phyloP scores from a whole-genome alignment of 2,797 vertebrate genomes.

The Loriculus beryllinus region DNA sequence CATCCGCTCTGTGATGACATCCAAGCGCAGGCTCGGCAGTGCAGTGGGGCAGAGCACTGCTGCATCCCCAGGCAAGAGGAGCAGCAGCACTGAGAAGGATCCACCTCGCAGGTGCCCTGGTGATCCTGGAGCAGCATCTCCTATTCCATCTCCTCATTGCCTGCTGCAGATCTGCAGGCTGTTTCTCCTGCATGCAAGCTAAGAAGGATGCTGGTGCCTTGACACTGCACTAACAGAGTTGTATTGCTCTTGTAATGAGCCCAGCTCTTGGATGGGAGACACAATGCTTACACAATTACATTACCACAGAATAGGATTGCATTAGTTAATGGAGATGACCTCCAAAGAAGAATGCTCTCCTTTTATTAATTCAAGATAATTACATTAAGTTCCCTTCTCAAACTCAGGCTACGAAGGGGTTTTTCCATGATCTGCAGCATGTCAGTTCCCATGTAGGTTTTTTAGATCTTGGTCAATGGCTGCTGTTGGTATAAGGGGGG shows the following conservation, averaged over 20 bases:
- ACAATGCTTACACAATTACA: not conserved
- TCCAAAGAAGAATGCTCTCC: not conserved
- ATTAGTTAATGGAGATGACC: slow-evolving; percentile 1
- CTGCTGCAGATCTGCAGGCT: not conserved
- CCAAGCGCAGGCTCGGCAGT: not conserved
- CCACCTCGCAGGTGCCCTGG: not conserved
- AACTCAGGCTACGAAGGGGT: not conserved
- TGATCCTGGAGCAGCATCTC: not conserved
- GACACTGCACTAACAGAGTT: not conserved
- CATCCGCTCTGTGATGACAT: not conserved
- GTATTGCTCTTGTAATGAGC: not conserved
- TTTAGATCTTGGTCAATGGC: not conserved
- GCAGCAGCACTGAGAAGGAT: not conserved
- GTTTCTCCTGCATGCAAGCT: not conserved
- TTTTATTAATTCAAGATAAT: slow-evolving; percentile 25
- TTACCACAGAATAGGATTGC: not conserved
- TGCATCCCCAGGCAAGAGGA: not conserved
- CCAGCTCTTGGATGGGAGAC: not conserved
- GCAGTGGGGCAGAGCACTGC: not conserved
- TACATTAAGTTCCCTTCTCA: not conserved
- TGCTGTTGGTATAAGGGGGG: not conserved
- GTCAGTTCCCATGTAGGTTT: not conserved
- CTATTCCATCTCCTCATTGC: not conserved
- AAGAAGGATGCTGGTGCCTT: not conserved
- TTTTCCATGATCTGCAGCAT: not conserved